Evolutionary conservation across 2,888 invertebrate genomes (phyloP), one percentile per base, ranked within the genome.

Genomic region (Lingula anatina): DNA sequence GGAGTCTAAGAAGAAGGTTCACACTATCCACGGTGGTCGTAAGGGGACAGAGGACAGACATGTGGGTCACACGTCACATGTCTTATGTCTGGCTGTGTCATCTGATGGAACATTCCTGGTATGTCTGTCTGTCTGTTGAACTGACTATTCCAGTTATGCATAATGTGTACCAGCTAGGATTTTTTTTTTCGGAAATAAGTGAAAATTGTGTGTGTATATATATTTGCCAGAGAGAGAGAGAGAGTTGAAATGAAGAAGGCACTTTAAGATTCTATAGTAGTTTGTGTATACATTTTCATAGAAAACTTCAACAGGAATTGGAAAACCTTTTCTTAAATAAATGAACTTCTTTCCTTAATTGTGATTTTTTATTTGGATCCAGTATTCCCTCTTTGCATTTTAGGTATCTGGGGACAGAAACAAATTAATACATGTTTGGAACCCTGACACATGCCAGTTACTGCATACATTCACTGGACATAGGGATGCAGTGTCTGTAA

Each of bases 91-190:
- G 56, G 86, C 89, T 7, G 74, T 91, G 56, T 85, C 89, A 26
- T 83, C 85, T 25, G 92, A 94, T 78, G 83, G 82, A 56, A 89
- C 88, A 80, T 94, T 83, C 78, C 80, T 94, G 75, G 89, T 86
- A 60, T 80, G 82, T 59, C 24, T 31, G 31, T 31, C 9, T 31
- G 31, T 12, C 31, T 31, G 31, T 31, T 31, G 31, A n/a, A n/a
- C n/a, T n/a, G n/a, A n/a, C n/a, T n/a, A n/a, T n/a, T n/a, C n/a
- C n/a, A n/a, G n/a, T n/a, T n/a, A n/a, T n/a, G n/a, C n/a, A n/a
- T n/a, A n/a, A n/a, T n/a, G n/a, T n/a, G n/a, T n/a, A n/a, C n/a
- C n/a, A n/a, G n/a, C n/a, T n/a, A n/a, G n/a, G n/a, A n/a, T n/a
- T n/a, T n/a, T n/a, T n/a, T n/a, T n/a, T n/a, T n/a, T n/a, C n/a